Evolutionary conservation across 2,797 vertebrate genomes (phyloP).

Genomic region (Notolabrus celidotus): DNA sequence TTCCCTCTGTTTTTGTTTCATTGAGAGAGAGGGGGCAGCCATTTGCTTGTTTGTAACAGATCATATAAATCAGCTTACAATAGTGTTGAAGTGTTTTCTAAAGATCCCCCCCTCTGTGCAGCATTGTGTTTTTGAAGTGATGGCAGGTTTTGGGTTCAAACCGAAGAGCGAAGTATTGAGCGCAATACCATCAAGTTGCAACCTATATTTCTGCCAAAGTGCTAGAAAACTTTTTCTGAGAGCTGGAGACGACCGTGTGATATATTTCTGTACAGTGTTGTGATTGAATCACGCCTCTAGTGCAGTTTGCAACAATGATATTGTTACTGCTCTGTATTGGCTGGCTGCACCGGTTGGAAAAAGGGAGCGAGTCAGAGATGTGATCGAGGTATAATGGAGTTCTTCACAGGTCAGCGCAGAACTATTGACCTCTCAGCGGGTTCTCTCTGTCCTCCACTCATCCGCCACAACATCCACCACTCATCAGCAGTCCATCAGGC

Average conservation of each 20-base stretch:
- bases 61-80: constrained; percentile 41
- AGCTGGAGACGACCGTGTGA: constrained; percentile 46
- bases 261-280: constrained; percentile 58
- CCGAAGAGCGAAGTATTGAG: constrained; percentile 35
- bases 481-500: constrained; percentile 71
- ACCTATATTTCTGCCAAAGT: constrained; percentile 43
- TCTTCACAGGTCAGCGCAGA: constrained; percentile 81
- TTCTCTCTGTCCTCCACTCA: constrained; percentile 72
- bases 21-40: constrained; percentile 26
- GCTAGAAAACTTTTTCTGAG: constrained; percentile 54
- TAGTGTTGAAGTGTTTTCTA: constrained; percentile 18
- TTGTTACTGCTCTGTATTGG: constrained; percentile 62
- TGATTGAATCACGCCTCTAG: constrained; percentile 72
- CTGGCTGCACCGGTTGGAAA: constrained; percentile 46
- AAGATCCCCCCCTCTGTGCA: constrained; percentile 22
- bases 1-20: constrained; percentile 24
- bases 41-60: constrained; percentile 35
- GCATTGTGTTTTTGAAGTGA: constrained; percentile 30
- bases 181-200: constrained; percentile 40
- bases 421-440: constrained; percentile 79
- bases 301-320: constrained; percentile 66
- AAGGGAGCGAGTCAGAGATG: constrained; percentile 64
- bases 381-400: constrained; percentile 82
- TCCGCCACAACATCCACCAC: constrained; percentile 66
- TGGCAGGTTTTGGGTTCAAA: constrained; percentile 44